phyloP scores from a whole-genome alignment of 2,888 invertebrate species.

The Coelopa pilipes region DNA sequence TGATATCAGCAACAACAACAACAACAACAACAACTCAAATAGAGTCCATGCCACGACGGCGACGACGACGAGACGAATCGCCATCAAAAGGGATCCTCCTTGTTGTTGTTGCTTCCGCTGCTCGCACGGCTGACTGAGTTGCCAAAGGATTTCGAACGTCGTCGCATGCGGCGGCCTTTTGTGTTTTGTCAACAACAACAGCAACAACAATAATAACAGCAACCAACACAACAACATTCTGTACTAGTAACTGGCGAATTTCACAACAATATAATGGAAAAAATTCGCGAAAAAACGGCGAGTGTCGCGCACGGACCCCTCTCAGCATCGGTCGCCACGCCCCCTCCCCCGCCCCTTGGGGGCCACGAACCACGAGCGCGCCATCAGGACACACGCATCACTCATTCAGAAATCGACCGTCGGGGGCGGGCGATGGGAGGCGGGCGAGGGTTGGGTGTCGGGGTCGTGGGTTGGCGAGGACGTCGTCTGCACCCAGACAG shows the following conservation, averaged over 20 bases:
- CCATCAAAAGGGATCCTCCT: slow-evolving; percentile 16
- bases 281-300: no score
- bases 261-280: neutral
- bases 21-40: neutral
- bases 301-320: no score
- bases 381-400: slow-evolving; percentile 24
- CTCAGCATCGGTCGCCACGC: neutral
- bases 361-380: neutral
- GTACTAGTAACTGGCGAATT: neutral
- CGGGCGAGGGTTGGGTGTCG: no score
- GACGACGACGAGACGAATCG: neutral
- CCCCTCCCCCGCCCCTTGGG: neutral
- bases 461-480: no score
- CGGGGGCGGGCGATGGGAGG: neutral
- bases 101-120: neutral
- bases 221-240: neutral
- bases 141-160: slow-evolving; percentile 27
- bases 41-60: neutral
- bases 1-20: slow-evolving; percentile 6
- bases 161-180: slow-evolving; percentile 4
- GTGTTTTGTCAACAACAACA: slow-evolving; percentile 29
- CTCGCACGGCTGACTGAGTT: slow-evolving; percentile 12
- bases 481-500: no score
- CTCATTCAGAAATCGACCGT: slow-evolving; percentile 20
- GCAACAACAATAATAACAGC: neutral